Evolutionary conservation across 2,113 vertebrate species (phyloP), one percentile per base, ranked within the genome.

Genomic region (Gymnocephalus cernua): DNA sequence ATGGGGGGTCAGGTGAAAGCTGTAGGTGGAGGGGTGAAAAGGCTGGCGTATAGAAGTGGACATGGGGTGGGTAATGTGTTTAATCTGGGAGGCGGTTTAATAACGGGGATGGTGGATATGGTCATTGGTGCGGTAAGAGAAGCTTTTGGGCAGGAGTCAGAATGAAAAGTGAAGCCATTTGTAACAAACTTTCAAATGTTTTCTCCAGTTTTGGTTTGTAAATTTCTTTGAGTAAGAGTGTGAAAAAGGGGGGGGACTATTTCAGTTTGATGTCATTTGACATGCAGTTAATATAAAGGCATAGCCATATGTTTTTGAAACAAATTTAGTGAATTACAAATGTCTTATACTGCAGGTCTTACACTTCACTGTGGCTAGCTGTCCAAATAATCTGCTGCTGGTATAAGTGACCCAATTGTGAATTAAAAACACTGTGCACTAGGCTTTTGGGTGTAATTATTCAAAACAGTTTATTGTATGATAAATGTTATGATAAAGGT

Each of bases 1-100:
- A 82, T 95, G 84, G 93, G 94, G 7, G 83, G 84, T 74, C 95
- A 96, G 83, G 68, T 74, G 2, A 74, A 73, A 50, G 71, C 84
- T 32, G 58, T 95, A 19, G 94, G 95, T 16, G 77, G 77, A 13
- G 95, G 95, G 8, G 29, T 95, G 1, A 91, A 92, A 1, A 92
- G 29, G 8, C 77, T 96, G 41, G 77, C 8, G 2, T 91, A 89
- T 89, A 92, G 84, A 73, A 86, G 88, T 81, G 86, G 82, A 16
- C 94, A 44, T 4, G 93, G 92, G n/a, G 79, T 94, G 53, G 76
- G 59, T 19, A 86, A 89, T 70, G 51, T 90, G 29, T 82, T 94
- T 25, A 71, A n/a, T 4, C 0, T 65, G 8, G 86, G 51, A 47
- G 70, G 45, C 19, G 45, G 84, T 8, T 18, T 95, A 0, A 18